Base-by-base conservation (phyloP, 1,140 invertebrate species). In the Subanguina moxae region DNA sequence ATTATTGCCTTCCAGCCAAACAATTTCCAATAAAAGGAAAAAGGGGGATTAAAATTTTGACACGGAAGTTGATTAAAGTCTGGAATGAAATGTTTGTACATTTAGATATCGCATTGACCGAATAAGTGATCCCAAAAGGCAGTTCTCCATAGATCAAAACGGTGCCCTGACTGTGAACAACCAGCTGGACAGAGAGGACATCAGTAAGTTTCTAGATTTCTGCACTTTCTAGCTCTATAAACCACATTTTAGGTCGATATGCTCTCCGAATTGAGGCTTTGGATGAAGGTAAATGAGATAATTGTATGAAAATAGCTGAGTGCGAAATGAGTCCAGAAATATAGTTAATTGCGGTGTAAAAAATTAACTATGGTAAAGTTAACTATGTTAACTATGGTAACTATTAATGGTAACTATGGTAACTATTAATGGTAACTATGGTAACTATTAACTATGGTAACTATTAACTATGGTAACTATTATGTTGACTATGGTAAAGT, bases 131-230 rank as follows among this genome's bases (percentile, higher is more conserved):
- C 81, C 81, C 21, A 83, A 82, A 64, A 68, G 80, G n/a, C 80
- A 82, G 59, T 82, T 82, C 70, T 76, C 75, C 9, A 82, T 82
- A 32, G 79, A 83, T 65, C 81, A 83, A 63, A 76, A 82, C 63
- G 80, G 80, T n/a, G 76, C 71, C 7, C 71, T 82, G 13, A 58
- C 68, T 38, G 77, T 82, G 1, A 79, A 79, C 11, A 68, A 82
- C 15, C 23, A 32, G 0, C 65, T 82, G 13, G 80, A 82, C 61
- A 57, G 80, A 28, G 80, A 82, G 62, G 81, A 82, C 57, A 83
- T 82, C 25, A n/a, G n/a, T n/a, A n/a, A n/a, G n/a, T n/a, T n/a
- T n/a, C n/a, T n/a, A n/a, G n/a, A n/a, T n/a, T n/a, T n/a, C n/a
- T n/a, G n/a, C n/a, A n/a, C n/a, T n/a, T n/a, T n/a, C n/a, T n/a